Conservation (phyloP, 2,797 vertebrate species). For the Cyclura pinguis region DNA sequence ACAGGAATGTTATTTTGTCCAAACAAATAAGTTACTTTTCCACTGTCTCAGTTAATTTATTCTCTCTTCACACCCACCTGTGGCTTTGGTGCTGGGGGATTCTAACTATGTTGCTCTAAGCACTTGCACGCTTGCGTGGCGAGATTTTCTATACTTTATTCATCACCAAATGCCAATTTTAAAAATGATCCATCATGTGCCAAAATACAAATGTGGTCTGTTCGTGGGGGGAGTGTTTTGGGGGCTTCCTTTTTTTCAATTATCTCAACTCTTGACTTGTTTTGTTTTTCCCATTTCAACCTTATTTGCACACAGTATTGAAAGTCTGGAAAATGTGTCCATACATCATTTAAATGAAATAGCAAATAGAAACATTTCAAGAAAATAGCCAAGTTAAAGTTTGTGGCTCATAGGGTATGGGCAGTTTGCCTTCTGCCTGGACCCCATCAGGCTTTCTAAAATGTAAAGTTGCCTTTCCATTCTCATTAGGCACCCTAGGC, state of each 20-base stretch:
- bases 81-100: conserved; percentile 53
- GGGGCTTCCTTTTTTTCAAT: conserved; percentile 18
- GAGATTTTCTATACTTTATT: conserved; percentile 38
- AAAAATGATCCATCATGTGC: conserved; percentile 23
- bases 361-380: conserved; percentile 16
- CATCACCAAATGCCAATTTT: conserved; percentile 38
- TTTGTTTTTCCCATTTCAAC: conserved; percentile 44
- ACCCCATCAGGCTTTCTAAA: conserved; percentile 30
- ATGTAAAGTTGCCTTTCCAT: background rate
- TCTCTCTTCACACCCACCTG: conserved; percentile 57
- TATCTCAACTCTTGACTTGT: background rate
- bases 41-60: conserved; percentile 41
- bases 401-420: conserved; percentile 3
- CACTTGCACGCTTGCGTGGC: background rate
- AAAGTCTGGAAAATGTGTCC: conserved; percentile 31
- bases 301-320: conserved; percentile 16
- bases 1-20: conserved; percentile 25
- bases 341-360: background rate
- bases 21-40: conserved; percentile 47
- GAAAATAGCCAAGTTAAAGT: background rate
- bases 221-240: background rate
- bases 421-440: background rate
- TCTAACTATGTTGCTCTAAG: conserved; percentile 32
- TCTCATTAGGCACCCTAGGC: background rate
- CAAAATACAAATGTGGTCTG: conserved; percentile 9